Conservation (phyloP, 2,888 invertebrate species). For the Sylvicola cinctus region DNA sequence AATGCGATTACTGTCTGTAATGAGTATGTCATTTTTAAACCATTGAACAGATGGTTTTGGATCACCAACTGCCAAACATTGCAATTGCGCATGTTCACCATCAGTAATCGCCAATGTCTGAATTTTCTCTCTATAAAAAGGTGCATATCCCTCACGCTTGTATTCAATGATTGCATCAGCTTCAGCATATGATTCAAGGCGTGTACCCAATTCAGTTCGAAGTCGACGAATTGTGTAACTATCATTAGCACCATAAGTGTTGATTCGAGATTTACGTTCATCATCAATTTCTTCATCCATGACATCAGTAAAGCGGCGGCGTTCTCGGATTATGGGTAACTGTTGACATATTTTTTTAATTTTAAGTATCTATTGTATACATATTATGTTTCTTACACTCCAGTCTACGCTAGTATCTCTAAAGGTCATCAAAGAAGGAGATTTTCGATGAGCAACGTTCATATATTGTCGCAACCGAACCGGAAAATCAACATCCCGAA, state of each 20-base stretch:
- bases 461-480: constrained; percentile 79
- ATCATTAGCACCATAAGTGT: constrained; percentile 49
- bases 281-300: constrained; percentile 94
- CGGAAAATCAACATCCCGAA: constrained; percentile 89
- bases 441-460: constrained; percentile 71
- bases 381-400: constrained; percentile 36
- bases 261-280: constrained; percentile 63
- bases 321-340: constrained; percentile 74
- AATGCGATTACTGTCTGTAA: constrained; percentile 54
- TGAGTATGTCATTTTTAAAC: constrained; percentile 78
- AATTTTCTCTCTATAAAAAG: constrained; percentile 87
- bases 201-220: constrained; percentile 64
- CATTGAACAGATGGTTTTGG: constrained; percentile 74
- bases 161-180: constrained; percentile 67
- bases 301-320: constrained; percentile 78
- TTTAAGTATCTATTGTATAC: constrained; percentile 3
- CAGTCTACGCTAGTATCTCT: constrained; percentile 58
- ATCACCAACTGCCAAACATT: constrained; percentile 70
- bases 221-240: constrained; percentile 52
- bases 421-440: constrained; percentile 42
- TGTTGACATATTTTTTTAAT: constrained; percentile 22
- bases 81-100: constrained; percentile 52
- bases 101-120: constrained; percentile 64
- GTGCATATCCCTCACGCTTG: constrained; percentile 53
- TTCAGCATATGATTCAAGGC: constrained; percentile 70